Evolutionary conservation across 2,113 vertebrate species (phyloP), one percentile per base, ranked within the genome.

Genomic region (Orthonyx spaldingii): DNA sequence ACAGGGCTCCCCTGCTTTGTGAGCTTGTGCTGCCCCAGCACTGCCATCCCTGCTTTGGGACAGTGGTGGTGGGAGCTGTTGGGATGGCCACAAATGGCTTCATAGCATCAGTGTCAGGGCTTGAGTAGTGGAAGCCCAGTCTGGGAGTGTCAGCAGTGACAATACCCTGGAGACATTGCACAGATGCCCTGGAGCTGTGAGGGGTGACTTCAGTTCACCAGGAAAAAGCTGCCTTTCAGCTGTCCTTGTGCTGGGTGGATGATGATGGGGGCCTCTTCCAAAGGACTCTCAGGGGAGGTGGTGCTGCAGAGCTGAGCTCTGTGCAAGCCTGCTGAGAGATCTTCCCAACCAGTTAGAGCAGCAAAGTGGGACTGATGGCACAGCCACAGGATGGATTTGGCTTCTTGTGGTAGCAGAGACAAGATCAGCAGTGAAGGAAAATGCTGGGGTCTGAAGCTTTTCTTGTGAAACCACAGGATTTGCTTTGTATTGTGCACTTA

Each of bases 381-480:
- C 26, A 32, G 61, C 39, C n/a, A 41, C 8, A 6, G 61, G 11
- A 16, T 44, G n/a, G 53, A 47, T 76, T 71, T 3, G 2, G 28
- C 52, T 27, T 69, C 71, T 69, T 5, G 2, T 33, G 19, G 12
- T 27, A 69, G 46, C 53, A 71, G 65, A 92, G 56, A 15, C 28
- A 26, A 65, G 56, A 41, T 22, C 47, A 82, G 30, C 47, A 39
- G 56, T 7, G 55, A 72, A 63, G 57, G 27, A 30, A 15, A 55
- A 39, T 6, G 30, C 10, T 56, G 37, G 3, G 0, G 3, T 74
- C 77, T 35, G 23, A 63, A 78, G 23, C 21, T 75, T 72, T 72
- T 32, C 13, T 1, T 18, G 1, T 0, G 1, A 78, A 84, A 53
- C 47, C 17, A 1, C 10, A 3, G 0, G 0, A 20, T 78, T 94